Evolutionary conservation across 1,140 invertebrate genomes (phyloP).

Genomic region (Pantala flavescens): DNA sequence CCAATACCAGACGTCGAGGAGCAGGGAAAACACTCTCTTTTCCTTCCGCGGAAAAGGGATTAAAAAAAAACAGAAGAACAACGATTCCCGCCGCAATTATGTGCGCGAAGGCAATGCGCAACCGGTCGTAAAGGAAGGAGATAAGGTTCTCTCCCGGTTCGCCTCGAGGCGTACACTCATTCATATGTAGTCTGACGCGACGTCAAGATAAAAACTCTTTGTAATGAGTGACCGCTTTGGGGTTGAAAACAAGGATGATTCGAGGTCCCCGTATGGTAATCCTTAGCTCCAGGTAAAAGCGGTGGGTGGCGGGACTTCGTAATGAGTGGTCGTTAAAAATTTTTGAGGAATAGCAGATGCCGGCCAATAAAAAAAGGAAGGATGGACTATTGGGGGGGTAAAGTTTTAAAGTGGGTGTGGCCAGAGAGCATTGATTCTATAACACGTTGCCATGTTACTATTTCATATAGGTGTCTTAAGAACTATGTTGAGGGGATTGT

Average conservation of each 20-base stretch:
- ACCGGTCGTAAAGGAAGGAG: background rate
- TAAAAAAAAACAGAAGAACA: too few species aligned
- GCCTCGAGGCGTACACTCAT: background rate
- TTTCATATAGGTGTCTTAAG: too few species aligned
- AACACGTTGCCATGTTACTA: too few species aligned
- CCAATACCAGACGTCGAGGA: too few species aligned
- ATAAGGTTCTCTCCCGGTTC: background rate
- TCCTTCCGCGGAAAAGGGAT: too few species aligned
- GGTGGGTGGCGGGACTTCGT: background rate
- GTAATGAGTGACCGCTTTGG: background rate
- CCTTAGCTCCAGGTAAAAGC: background rate
- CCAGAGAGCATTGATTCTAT: too few species aligned
- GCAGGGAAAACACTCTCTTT: too few species aligned
- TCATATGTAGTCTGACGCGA: background rate
- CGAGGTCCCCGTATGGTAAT: background rate
- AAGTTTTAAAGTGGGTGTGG: background rate
- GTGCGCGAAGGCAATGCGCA: too few species aligned
- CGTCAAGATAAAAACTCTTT: background rate
- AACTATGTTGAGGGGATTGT: too few species aligned
- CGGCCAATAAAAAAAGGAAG: background rate
- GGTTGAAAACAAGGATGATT: background rate
- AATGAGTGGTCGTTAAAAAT: background rate
- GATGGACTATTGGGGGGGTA: background rate
- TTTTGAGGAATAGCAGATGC: background rate
- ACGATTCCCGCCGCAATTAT: too few species aligned